Percentiles rank a stretch among this genome's conserved stretches.
These are phyloP conservation scores for Drosophila mettleri DNA, from an alignment of 2,888 invertebrate genomes.

Conservation along the genomic window DNA sequence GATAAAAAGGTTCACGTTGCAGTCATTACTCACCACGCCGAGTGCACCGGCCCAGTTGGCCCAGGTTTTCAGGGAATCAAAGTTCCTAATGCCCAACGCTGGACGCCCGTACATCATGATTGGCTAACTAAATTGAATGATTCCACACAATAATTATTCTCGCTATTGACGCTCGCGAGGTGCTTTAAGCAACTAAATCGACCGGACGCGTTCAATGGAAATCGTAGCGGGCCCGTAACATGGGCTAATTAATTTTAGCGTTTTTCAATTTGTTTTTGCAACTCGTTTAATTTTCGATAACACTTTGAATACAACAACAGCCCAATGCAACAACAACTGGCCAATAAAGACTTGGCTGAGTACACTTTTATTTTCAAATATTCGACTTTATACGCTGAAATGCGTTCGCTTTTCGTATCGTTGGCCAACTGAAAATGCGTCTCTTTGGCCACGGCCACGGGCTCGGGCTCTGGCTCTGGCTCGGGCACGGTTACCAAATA, in stretches of 20 bases:
- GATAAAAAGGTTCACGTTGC: not conserved
- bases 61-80: constrained; percentile 53
- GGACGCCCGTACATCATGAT: constrained; percentile 56
- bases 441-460: constrained; percentile 38
- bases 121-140: not conserved
- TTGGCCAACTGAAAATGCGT: constrained; percentile 65
- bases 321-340: constrained; percentile 30
- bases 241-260: constrained; percentile 63
- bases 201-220: constrained; percentile 52
- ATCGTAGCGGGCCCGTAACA: constrained; percentile 46
- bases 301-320: constrained; percentile 43
- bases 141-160: not conserved
- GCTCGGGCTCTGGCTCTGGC: too few species aligned
- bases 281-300: constrained; percentile 47
- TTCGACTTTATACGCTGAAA: constrained; percentile 50
- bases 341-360: constrained; percentile 30
- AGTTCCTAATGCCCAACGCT: constrained; percentile 58
- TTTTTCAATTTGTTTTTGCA: constrained; percentile 48
- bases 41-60: constrained; percentile 63
- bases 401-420: constrained; percentile 76
- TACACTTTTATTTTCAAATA: constrained; percentile 34
- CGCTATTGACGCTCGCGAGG: constrained; percentile 39
- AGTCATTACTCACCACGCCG: constrained; percentile 65
- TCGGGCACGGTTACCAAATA: constrained; percentile 56
- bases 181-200: constrained; percentile 55